phyloP scores from a whole-genome alignment of 1,140 invertebrate species.

The Drosophila nebulosa region DNA sequence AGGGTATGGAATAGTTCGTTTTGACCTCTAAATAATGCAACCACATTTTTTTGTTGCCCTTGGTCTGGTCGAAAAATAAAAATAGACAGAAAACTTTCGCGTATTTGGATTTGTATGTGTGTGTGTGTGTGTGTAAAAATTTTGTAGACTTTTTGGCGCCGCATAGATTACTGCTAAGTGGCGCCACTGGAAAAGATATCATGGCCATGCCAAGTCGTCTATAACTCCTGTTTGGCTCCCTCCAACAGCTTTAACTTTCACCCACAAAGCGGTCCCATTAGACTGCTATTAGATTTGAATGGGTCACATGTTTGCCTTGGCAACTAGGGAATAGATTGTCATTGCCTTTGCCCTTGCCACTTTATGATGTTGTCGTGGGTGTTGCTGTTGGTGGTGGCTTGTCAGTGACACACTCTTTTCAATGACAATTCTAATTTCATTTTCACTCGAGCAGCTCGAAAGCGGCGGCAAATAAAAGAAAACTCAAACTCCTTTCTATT shows the following conservation, averaged over 20 bases:
- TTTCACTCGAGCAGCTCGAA: conserved; percentile 38
- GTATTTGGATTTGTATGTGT: conserved; percentile 61
- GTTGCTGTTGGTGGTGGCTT: conserved; percentile 14
- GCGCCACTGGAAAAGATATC: conserved; percentile 43
- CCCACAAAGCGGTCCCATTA: conserved; percentile 57
- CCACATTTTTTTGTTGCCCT: not conserved
- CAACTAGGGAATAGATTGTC: conserved; percentile 25
- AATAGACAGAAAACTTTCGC: conserved; percentile 4
- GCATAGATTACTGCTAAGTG: conserved; percentile 70
- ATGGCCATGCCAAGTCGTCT: not conserved
- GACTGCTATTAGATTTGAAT: conserved; percentile 49
- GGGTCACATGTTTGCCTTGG: conserved; percentile 55
- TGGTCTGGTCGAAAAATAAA: not conserved
- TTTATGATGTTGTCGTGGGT: not conserved
- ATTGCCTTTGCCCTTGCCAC: not conserved
- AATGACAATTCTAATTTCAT: conserved; percentile 77
- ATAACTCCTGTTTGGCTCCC: not conserved
- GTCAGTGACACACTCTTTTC: conserved; percentile 58
- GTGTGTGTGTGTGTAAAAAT: conserved; percentile 79
- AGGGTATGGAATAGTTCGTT: not conserved
- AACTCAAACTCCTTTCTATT: conserved; percentile 25
- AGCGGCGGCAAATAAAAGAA: conserved; percentile 28
- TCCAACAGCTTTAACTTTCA: conserved; percentile 44
- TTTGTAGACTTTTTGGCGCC: conserved; percentile 72
- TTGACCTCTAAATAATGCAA: not conserved